Evolutionary conservation across 2,797 vertebrate genomes (phyloP).

Genomic region (Erethizon dorsatum): DNA sequence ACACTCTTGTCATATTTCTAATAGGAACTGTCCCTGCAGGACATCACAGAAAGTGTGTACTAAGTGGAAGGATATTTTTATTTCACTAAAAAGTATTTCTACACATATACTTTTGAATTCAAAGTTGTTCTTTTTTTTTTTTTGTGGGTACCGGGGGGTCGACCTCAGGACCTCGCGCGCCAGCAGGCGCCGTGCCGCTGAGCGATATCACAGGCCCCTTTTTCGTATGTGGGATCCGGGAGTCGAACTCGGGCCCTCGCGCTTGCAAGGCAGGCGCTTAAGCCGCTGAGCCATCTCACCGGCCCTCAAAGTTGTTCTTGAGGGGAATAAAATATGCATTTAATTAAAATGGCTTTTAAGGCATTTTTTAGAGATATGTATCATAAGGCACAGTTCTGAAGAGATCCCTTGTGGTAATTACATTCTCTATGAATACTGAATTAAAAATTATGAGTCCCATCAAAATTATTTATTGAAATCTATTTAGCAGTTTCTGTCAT

Average conservation of each 20-base stretch:
- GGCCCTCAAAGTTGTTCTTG: slow-evolving; percentile 72
- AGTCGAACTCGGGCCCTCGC: no score
- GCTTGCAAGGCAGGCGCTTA: no score
- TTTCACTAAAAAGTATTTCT: slow-evolving; percentile 14
- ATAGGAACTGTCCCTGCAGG: not conserved
- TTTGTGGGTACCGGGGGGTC: no score
- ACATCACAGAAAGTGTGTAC: not conserved
- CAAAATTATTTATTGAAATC: slow-evolving; percentile 75
- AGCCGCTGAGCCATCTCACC: no score
- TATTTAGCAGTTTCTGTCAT: not conserved
- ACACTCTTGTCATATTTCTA: not conserved
- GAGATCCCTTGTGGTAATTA: slow-evolving; percentile 47
- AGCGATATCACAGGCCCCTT: no score
- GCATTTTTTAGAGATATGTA: not conserved
- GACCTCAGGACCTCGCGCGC: no score
- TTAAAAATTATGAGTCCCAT: slow-evolving; percentile 73
- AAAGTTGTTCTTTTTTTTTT: no score
- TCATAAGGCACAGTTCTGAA: slow-evolving; percentile 32
- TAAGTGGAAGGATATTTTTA: slow-evolving; percentile 10
- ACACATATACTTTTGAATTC: slow-evolving; percentile 36
- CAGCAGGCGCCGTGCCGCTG: no score
- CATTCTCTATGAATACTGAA: slow-evolving; percentile 48
- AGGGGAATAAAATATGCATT: not conserved
- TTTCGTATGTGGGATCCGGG: no score
- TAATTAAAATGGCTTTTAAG: slow-evolving; percentile 69